Conservation (phyloP, 2,888 invertebrate species). For the Conus canariensis region DNA sequence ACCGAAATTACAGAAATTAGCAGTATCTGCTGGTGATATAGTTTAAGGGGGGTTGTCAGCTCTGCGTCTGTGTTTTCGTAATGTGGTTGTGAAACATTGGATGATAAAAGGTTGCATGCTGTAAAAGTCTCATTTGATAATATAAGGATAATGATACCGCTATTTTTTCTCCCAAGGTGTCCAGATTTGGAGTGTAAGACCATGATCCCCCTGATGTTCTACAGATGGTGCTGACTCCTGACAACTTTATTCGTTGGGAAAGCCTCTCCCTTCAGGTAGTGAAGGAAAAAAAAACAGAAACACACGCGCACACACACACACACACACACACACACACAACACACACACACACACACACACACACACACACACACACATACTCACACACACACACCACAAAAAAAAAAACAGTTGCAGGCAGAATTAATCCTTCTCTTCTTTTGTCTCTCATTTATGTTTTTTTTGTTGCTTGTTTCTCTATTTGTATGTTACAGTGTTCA, state of each 20-base stretch:
- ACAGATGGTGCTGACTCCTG: constrained; percentile 59
- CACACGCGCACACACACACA: neutral
- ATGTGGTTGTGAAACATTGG: too few species aligned
- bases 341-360: too few species aligned
- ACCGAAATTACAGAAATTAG: too few species aligned
- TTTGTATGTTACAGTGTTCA: neutral
- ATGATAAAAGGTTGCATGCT: too few species aligned
- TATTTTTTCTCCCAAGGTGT: constrained; percentile 56
- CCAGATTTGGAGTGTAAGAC: constrained; percentile 65
- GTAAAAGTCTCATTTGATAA: too few species aligned
- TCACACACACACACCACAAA: too few species aligned
- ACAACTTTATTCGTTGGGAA: constrained; percentile 68
- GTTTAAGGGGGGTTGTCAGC: too few species aligned
- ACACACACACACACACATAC: too few species aligned
- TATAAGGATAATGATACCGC: neutral
- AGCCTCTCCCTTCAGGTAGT: constrained; percentile 64
- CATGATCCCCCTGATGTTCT: constrained; percentile 62
- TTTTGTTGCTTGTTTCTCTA: neutral
- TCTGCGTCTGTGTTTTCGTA: too few species aligned
- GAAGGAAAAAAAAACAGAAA: neutral
- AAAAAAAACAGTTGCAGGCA: neutral
- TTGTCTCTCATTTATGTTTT: neutral
- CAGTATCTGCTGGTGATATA: too few species aligned
- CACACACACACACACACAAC: too few species aligned
- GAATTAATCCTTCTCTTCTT: neutral